Base-by-base conservation (phyloP, 2,797 vertebrate genomes). In the Eutrigla gurnardus region DNA sequence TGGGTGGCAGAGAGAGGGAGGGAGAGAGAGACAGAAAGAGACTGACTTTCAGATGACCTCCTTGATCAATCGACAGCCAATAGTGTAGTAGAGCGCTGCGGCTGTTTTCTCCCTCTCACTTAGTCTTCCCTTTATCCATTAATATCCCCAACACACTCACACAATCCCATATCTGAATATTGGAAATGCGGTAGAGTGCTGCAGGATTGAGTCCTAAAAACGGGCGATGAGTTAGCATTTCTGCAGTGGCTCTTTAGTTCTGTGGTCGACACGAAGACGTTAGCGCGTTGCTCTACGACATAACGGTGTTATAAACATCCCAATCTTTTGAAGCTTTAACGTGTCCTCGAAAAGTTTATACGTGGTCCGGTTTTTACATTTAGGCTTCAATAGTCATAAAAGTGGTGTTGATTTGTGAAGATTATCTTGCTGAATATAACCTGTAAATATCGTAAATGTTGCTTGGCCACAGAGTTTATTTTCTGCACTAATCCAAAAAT, bases 31-130 rank as follows among this genome's bases (percentile, higher is more conserved):
- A 46, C 15, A 46, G 46, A 47, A 13, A 45, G 47, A 49, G 74
- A 81, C 35, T 83, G 91, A 91, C 94, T 93, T 94, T 93, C 89
- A 93, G 69, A 88, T 90, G 91, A 94, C 94, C 93, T 93, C 82
- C 74, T 83, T 91, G 91, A 94, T 94, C 91, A 93, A 92, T 93
- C 39, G 84, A 88, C 89, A 87, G 85, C 90, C 84, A 81, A 89
- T 93, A 82, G 78, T 80, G 80, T 88, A 87, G 83, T 62, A 55
- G 84, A 84, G 80, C 62, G 25, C 65, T 70, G 77, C 43, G 42
- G 75, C 73, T 68, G 77, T 72, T 90, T 85, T 73, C 75, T 80
- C 60, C 69, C 62, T 62, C 57, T 55, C 42, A 35, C 67, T 77
- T 54, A n/a, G n/a, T 39, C 61, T 61, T 46, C 47, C 35, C 43